These are phyloP conservation scores for Emydocephalus ijimae DNA, from an alignment of 2,113 vertebrate genomes.

Conservation along the genomic window DNA sequence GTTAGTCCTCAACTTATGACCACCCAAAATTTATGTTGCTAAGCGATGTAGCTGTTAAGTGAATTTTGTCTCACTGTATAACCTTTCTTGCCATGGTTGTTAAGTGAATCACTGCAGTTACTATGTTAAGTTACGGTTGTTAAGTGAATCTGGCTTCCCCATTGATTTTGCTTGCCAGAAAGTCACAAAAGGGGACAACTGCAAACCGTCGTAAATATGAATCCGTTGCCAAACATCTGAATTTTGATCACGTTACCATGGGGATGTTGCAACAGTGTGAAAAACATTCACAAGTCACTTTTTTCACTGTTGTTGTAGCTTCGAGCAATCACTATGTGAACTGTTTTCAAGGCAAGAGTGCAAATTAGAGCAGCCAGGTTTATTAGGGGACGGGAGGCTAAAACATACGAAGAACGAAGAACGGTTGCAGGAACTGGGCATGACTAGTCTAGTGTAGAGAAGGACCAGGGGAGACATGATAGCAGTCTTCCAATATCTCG, in stretches of 20 bases:
- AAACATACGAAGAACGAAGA: neutral
- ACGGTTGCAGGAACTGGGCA: neutral
- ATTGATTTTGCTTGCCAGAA: neutral
- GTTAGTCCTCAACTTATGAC: neutral
- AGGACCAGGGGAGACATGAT: neutral
- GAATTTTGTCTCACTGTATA: neutral
- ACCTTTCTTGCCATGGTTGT: neutral
- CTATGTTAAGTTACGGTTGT: neutral
- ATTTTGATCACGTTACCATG: neutral
- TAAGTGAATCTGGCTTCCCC: neutral
- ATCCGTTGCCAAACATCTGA: neutral
- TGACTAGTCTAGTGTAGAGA: neutral
- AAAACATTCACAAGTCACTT: neutral
- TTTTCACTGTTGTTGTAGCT: neutral
- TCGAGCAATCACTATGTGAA: neutral
- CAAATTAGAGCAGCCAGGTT: neutral
- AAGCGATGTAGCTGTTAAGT: neutral
- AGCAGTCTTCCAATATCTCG: neutral
- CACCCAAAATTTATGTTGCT: neutral
- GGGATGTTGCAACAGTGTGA: too few relatives aligned
- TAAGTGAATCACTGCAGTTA: neutral
- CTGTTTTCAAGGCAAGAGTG: neutral
- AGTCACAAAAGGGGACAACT: neutral
- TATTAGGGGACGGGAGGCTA: neutral
- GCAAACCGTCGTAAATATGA: neutral